Base-by-base conservation (phyloP, 2,797 vertebrate species). In the Enteromius treurensis region DNA sequence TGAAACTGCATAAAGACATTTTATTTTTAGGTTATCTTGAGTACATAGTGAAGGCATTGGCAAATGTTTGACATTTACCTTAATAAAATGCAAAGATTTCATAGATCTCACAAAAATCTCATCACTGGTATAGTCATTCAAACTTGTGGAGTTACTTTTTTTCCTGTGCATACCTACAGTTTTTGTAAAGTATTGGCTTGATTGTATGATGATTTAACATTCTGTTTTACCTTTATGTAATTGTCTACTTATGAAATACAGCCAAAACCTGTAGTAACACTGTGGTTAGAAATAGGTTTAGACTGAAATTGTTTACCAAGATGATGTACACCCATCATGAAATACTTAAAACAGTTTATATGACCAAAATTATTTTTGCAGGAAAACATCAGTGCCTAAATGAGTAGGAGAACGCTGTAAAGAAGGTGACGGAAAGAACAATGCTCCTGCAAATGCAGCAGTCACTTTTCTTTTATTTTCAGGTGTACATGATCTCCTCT, bases 321-420 rank as follows among this genome's bases (percentile, higher is more conserved):
- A 73, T 58, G 74, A 87, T 75, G 79, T 75, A 65, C 55, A 84
- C 70, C 70, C 51, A 62, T 83, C 49, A 62, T 80, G 23, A 60
- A 81, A 81, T 53, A 55, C 76, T 83, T 84, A 83, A 85, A 82
- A 91, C 89, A 87, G 90, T 90, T 90, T 91, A 90, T 83, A 85
- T 92, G 91, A 94, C 94, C 93, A 95, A 95, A 95, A 94, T 91
- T 92, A 93, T 92, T 92, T 88, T 65, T 84, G 91, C 92, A 92
- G 91, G 91, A 92, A 89, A 94, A 91, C 90, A 91, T 90, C 94
- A 95, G 94, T 95, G 94, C 94, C 93, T 95, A 90, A 92, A 92
- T 92, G 91, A 93, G 80, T 29, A 51, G 23, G 64, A 83, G 73
- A 49, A 84, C 32, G 53, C 13, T 51, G 29, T 70, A 69, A 83